phyloP scores from a whole-genome alignment of 2,888 invertebrate genomes.

The Erpobdella octoculata region DNA sequence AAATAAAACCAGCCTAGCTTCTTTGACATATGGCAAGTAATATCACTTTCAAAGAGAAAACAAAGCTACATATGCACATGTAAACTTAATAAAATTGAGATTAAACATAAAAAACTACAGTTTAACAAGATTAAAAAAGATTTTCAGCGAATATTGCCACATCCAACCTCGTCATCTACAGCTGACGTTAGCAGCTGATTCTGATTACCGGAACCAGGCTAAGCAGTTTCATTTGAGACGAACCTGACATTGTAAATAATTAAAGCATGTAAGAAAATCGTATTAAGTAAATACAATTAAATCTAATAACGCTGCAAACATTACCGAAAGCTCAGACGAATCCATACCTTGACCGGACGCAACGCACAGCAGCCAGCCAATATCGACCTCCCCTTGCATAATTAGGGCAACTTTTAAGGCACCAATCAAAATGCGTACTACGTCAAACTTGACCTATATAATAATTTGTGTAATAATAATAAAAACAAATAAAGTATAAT shows the following conservation, averaged over 20 bases:
- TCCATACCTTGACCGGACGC: neutral
- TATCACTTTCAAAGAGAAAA: neutral
- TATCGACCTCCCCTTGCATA: conserved; percentile 3
- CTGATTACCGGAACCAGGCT: neutral
- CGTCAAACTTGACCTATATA: neutral
- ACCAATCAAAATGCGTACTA: conserved; percentile 9
- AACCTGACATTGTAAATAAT: too few species aligned
- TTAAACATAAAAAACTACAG: neutral
- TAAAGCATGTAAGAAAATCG: neutral
- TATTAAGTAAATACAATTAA: neutral
- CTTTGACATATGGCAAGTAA: neutral
- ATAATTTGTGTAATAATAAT: too few species aligned
- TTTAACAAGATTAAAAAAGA: neutral
- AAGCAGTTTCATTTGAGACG: neutral
- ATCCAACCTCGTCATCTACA: conserved; percentile 8
- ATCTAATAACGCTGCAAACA: neutral
- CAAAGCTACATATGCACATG: neutral
- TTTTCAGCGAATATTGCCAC: too few species aligned
- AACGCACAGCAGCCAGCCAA: conserved; percentile 17
- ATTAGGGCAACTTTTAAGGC: neutral
- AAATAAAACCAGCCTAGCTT: too few species aligned
- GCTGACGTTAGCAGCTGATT: conserved; percentile 12
- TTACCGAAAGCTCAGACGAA: neutral
- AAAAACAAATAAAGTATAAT: too few species aligned
- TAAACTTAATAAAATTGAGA: neutral